These are phyloP conservation scores for Enteromius radiatus DNA, from an alignment of 2,797 vertebrate genomes.

Conservation along the genomic window DNA sequence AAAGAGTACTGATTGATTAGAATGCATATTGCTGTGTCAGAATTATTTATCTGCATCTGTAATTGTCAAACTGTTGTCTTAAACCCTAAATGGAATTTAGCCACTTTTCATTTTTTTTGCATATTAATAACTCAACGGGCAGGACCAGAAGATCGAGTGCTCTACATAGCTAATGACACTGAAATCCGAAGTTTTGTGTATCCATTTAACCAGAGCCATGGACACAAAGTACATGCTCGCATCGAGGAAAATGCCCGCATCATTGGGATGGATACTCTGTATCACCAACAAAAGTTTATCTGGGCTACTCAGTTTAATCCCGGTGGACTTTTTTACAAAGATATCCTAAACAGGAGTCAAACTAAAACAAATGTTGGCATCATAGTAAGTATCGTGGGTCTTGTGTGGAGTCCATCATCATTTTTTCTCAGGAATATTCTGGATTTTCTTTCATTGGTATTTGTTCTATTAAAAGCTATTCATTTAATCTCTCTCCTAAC, in stretches of 20 bases:
- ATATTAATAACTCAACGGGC: slow-evolving; percentile 74
- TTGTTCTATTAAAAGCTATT: background rate
- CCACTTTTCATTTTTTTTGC: slow-evolving; percentile 71
- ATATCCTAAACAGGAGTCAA: slow-evolving; percentile 85
- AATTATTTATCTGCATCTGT: slow-evolving; percentile 58
- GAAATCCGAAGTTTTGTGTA: slow-evolving; percentile 99
- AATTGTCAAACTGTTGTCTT: slow-evolving; percentile 68
- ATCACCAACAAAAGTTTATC: slow-evolving; percentile 95
- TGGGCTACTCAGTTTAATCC: slow-evolving; percentile 99
- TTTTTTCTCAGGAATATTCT: slow-evolving; percentile 14
- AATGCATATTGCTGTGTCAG: slow-evolving; percentile 44
- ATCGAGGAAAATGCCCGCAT: slow-evolving; percentile 98
- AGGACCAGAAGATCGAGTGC: slow-evolving; percentile 98
- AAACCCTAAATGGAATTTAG: slow-evolving; percentile 69
- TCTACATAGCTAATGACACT: slow-evolving; percentile 99
- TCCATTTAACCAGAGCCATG: slow-evolving; percentile 97
- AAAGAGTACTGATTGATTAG: slow-evolving; percentile 24
- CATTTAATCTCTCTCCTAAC: background rate
- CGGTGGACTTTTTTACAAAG: slow-evolving; percentile 97
- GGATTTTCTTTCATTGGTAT: background rate
- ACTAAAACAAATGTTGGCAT: slow-evolving; percentile 89
- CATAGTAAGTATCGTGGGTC: slow-evolving; percentile 87
- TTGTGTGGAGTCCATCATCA: slow-evolving; percentile 28
- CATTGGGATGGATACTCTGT: slow-evolving; percentile 95
- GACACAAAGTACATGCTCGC: slow-evolving; percentile 93